Base-by-base conservation (phyloP, 2,888 invertebrate species). In the Meliscaeva auricollis region DNA sequence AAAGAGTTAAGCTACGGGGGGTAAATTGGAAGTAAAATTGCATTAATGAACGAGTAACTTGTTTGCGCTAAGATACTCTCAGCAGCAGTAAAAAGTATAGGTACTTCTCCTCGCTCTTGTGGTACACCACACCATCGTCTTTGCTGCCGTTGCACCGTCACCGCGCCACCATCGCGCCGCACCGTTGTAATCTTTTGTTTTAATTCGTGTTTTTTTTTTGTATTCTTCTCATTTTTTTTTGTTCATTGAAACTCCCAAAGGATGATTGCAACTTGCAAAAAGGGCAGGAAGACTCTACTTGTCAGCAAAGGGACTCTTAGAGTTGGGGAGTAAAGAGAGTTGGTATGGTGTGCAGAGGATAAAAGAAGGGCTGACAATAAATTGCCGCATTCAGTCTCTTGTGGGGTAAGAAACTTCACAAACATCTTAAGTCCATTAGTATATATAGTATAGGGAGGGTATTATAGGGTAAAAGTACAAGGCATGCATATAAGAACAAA, bases 371-470 rank as follows among this genome's bases (percentile, higher is more conserved):
- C 48, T 68, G 38, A 68, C 77, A 68, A 82, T 77, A 68, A 82
- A 82, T 82, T 78, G 73, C 82, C 82, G 68, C 82, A 62, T 62
- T 69, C 48, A 66, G 35, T 46, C 70, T 64, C 22, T 38, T 74
- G 74, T 52, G 44, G 64, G 48, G 64, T 76, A 76, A 77, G 77
- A 82, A 73, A 77, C 73, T 77, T 60, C 66, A 70, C 79, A 79
- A 84, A 84, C 83, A 84, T 84, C 83, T 84, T 84, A 84, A 84
- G 68, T 84, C 83, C 79, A 84, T 84, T 84, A 84, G 82, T 50
- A 60, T 8, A 44, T n/a, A n/a, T n/a, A n/a, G 7, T 9, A 66
- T 48, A 78, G 73, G 20, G 58, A 58, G 50, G 26, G 58, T 69
- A 50, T 66, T 35, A 58, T 50, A 50, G 58, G 48, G 52, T 68